Evolutionary conservation across 1,140 invertebrate species (phyloP), one percentile per base, ranked within the genome.

Genomic region (Pissodes strobi): DNA sequence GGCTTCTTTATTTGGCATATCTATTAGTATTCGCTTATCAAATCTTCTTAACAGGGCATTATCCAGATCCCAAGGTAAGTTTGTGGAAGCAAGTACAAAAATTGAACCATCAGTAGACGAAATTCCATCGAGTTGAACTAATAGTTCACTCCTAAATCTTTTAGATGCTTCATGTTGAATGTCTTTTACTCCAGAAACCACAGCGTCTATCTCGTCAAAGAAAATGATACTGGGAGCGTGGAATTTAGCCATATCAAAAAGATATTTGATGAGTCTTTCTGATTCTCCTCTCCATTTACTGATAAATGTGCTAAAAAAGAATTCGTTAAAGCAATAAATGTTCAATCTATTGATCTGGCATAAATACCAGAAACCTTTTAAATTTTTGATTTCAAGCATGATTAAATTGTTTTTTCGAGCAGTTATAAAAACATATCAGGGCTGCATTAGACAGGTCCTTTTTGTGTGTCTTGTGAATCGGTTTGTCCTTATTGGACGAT

Each of bases 251-350:
- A 95, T 84, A 66, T 95, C 91, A 67, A 94, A 93, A 12, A 97
- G 80, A 0, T 94, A 85, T 83, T 91, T 87, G 30, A 95, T 84
- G 66, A 95, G 87, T 79, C 96, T 97, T 81, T 97, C 94, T 0
- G 93, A 96, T 70, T 98, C 94, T 0, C 94, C 95, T 51, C 95
- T 82, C 94, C 94, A 97, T 80, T 97, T 97, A 72, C 92, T 94
- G 2, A 95, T 86, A 17, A 97, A 84, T 1, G 88, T 88, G 67
- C 93, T 94, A 27, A 43, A 53, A 53, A 34, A 8, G 30, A 34
- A n/a, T n/a, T n/a, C n/a, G n/a, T n/a, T n/a, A n/a, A n/a, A n/a
- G n/a, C n/a, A n/a, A n/a, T n/a, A n/a, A 5, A 34, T 34, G 5
- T 34, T 12, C 27, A 34, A 6, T 6, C 27, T 12, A 5, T 34